Percentiles rank a stretch among this genome's conserved stretches.
These are phyloP conservation scores for Mesorhabditis belari DNA, from an alignment of 2,888 invertebrate genomes.

Conservation along the genomic window DNA sequence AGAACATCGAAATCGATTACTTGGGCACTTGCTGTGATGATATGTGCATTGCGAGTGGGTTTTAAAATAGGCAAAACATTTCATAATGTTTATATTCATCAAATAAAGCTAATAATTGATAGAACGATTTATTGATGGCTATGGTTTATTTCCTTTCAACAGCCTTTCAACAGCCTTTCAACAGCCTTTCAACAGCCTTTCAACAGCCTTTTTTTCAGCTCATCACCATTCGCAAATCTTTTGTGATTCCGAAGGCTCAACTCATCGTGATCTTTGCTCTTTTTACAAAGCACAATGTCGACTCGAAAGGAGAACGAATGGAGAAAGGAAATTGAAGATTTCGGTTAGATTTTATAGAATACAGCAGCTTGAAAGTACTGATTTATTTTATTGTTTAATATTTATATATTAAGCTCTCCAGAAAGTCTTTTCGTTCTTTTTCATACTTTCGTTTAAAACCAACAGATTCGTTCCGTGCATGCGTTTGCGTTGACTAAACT, in stretches of 20 bases:
- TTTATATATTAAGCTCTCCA: no score
- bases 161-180: not conserved
- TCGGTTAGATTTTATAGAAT: no score
- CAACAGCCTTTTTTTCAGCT: constrained; percentile 5
- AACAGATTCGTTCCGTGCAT: no score
- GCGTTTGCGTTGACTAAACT: no score
- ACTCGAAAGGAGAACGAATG: not conserved
- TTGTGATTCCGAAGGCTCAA: constrained; percentile 23
- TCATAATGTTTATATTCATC: not conserved
- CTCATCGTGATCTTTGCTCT: constrained; percentile 27
- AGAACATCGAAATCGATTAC: constrained; percentile 23
- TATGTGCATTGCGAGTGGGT: constrained; percentile 20
- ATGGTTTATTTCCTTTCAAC: no score
- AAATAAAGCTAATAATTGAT: not conserved
- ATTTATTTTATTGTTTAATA: no score
- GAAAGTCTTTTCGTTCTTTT: no score
- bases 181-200: no score
- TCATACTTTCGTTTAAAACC: no score
- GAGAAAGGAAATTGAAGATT: not conserved
- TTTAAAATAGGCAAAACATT: no score
- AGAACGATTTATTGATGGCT: not conserved
- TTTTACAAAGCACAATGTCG: constrained; percentile 13
- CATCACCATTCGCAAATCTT: constrained; percentile 20
- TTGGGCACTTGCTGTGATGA: constrained; percentile 33
- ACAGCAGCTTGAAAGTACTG: no score